These are phyloP conservation scores for Bradypodion ventrale DNA, from an alignment of 2,797 vertebrate genomes.

Conservation along the genomic window DNA sequence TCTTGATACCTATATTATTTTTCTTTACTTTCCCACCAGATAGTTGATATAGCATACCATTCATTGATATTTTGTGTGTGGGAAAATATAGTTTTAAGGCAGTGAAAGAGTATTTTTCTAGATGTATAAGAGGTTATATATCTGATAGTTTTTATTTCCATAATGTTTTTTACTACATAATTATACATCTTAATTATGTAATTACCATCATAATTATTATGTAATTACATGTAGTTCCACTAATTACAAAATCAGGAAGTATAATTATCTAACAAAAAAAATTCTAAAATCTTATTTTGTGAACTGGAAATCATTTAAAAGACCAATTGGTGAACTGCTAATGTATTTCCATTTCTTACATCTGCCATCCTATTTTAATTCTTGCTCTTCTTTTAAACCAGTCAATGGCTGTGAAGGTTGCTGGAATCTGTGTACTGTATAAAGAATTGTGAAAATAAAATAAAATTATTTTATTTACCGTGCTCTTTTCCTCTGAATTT, in stretches of 20 bases:
- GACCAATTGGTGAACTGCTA: conserved; percentile 76
- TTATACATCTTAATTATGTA: conserved; percentile 86
- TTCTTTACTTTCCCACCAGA: conserved; percentile 66
- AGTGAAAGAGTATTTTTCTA: conserved; percentile 79
- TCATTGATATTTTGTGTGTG: conserved; percentile 77
- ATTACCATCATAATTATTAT: conserved; percentile 86
- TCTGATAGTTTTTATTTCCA: conserved; percentile 85
- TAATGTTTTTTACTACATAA: conserved; percentile 87
- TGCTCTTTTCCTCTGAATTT: not conserved
- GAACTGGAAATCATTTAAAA: conserved; percentile 80
- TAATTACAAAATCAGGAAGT: conserved; percentile 87
- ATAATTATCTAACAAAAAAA: conserved; percentile 84
- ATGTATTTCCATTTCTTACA: conserved; percentile 39
- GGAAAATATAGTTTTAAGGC: conserved; percentile 79
- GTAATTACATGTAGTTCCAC: conserved; percentile 85
- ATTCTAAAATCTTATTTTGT: conserved; percentile 81
- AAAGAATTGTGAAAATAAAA: conserved; percentile 23
- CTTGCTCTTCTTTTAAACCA: not conserved
- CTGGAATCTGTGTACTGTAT: conserved; percentile 33
- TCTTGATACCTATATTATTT: conserved; percentile 25
- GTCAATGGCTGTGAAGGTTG: not conserved
- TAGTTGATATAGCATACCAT: conserved; percentile 72
- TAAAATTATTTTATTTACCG: conserved; percentile 5
- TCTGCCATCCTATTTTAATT: conserved; percentile 22
- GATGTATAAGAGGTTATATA: conserved; percentile 84